These are phyloP conservation scores for Spea hammondii DNA, from an alignment of 2,797 vertebrate genomes.

Conservation along the genomic window DNA sequence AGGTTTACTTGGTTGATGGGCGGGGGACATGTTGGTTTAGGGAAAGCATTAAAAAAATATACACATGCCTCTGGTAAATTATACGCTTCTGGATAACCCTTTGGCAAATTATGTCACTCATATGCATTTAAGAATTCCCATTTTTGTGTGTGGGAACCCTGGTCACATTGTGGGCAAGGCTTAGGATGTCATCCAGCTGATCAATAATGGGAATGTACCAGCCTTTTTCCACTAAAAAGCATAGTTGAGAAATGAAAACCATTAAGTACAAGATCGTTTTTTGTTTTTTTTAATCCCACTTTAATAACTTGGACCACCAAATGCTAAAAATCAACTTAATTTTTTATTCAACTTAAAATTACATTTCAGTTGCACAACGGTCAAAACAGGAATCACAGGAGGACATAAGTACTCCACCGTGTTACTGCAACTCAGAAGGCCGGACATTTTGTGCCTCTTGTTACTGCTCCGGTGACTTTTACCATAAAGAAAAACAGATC, in stretches of 20 bases:
- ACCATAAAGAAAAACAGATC: no score
- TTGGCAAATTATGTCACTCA: background rate
- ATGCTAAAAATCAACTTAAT: no score
- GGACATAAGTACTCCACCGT: no score
- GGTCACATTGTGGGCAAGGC: background rate
- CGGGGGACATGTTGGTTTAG: no score
- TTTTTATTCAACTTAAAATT: no score
- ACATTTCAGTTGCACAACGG: no score
- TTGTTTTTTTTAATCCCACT: background rate
- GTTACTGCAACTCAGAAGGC: no score
- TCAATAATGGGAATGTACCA: background rate
- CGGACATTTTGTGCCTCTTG: no score
- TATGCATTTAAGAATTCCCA: background rate
- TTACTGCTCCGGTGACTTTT: no score
- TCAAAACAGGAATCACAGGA: no score
- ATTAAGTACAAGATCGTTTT: background rate
- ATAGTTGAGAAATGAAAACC: background rate
- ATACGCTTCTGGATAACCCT: background rate
- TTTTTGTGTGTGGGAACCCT: background rate
- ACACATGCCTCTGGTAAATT: background rate
- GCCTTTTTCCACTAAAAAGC: background rate
- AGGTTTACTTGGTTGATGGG: background rate
- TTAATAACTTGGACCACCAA: no score
- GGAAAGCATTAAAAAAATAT: no score
- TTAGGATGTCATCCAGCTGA: background rate